These are phyloP conservation scores for Eucera pruinosa DNA, from an alignment of 2,888 invertebrate species.

Conservation along the genomic window DNA sequence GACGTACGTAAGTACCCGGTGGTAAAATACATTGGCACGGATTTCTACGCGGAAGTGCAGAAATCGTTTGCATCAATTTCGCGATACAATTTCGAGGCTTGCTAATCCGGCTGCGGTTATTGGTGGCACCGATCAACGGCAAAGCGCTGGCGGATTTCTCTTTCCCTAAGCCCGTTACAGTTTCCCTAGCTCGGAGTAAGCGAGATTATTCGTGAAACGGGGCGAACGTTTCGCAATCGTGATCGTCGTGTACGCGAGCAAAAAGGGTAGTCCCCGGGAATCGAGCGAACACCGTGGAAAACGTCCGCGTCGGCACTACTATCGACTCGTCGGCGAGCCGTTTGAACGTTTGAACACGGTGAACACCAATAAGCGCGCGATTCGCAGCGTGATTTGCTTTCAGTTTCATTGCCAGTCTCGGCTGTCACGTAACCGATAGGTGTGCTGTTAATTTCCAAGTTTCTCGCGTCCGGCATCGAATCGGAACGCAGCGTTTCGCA, in stretches of 20 bases:
- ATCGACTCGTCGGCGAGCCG: conserved; percentile 2
- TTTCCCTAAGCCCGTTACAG: conserved; percentile 38
- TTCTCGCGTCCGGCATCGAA: neutral
- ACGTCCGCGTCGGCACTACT: neutral
- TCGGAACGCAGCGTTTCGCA: conserved; percentile 3
- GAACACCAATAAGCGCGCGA: neutral
- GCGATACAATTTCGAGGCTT: conserved; percentile 29
- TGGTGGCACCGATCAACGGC: conserved; percentile 18
- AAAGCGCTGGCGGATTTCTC: conserved; percentile 37
- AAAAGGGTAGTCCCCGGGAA: conserved; percentile 16
- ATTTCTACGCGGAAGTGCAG: conserved; percentile 38
- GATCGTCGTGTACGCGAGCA: conserved; percentile 14
- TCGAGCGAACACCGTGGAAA: conserved; percentile 23
- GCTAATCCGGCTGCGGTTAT: neutral
- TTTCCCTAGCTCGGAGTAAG: conserved; percentile 15
- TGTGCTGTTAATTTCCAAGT: conserved; percentile 12
- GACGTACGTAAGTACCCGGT: neutral
- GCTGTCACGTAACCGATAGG: conserved; percentile 2
- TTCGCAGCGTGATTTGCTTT: conserved; percentile 12
- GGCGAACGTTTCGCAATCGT: conserved; percentile 38
- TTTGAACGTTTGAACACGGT: conserved; percentile 4
- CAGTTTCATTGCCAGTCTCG: conserved; percentile 44
- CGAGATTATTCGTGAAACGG: conserved; percentile 13
- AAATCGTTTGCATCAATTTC: neutral
- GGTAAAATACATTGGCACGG: too few relatives aligned